Evolutionary conservation across 2,888 invertebrate genomes (phyloP), one percentile per base, ranked within the genome.

Genomic region (Drosophila neonasuta): DNA sequence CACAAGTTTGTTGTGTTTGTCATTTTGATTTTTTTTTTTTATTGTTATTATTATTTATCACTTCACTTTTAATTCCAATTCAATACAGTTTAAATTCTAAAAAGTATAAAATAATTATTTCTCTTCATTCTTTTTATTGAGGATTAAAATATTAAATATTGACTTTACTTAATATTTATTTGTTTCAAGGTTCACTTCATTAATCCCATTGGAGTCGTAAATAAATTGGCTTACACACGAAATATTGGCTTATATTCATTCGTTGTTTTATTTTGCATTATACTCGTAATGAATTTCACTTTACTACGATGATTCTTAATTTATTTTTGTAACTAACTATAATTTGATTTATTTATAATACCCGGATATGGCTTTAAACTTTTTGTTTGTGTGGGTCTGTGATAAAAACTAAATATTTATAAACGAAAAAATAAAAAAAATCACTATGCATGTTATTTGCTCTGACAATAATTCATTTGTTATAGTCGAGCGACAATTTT

Each of bases 1-100:
- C 73, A 72, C 30, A 63, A 57, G 15, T 42, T 41, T 52, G 24
- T 55, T 7, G 10, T 17, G 30, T 36, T 59, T 49, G 17, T 30
- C 72, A 73, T 64, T 54, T 60, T 61, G 44, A 6, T 45, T 8
- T 39, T 17, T 13, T 5, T 17, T 9, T 17, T 5, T 1, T 11
- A 20, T 20, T 20, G 20, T 20, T 20, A 4, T 24, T 24, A 24
- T 24, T 24, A 24, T 24, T 61, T 10, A 41, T 8, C 20, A 49
- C 15, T 57, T 36, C 8, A 50, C n/a, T 52, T 54, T 9, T 4
- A 24, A 50, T 61, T 2, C 24, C 4, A 9, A 13, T 5, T 29
- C 1, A 32, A 36, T 48, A 17, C n/a, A 4, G 36, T 6, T 48
- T 57, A 2, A 13, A 15, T 8, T 41, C 8, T 13, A 41, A 15